Base-by-base conservation (phyloP, 2,888 invertebrate genomes). In the Melieria picta region DNA sequence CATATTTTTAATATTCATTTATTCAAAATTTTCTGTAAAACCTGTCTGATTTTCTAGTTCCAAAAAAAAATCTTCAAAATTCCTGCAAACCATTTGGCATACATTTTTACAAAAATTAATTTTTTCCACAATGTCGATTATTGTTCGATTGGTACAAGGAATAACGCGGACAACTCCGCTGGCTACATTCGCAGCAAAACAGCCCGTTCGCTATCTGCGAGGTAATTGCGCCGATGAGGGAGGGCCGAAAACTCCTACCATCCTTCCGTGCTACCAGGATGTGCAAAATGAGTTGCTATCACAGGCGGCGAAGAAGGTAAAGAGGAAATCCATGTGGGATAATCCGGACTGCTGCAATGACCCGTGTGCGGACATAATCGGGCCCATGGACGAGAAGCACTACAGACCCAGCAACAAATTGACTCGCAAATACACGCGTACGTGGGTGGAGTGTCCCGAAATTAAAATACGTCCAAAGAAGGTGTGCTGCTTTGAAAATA, bases 371-470 rank as follows among this genome's bases (percentile, higher is more conserved):
- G 79, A 79, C 11, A 72, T 76, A n/a, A 30, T 67, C 5, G 73
- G 81, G 0, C 80, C 81, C 0, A 84, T 84, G 65, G 86, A 85
- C 70, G 80, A 82, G 4, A 77, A 84, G 9, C 84, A 84, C 60
- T 85, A 83, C 13, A 77, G 80, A 4, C 79, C 78, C 6, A 81
- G 81, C 0, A 82, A 85, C 58, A 84, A 84, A 72, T 75, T 79
- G 0, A 82, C 78, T n/a, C 80, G 82, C 1, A 77, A 74, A 52
- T 85, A 85, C 67, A 82, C 81, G 76, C 86, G 84, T 64, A 85
- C 86, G 4, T 85, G 85, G 85, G 78, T 83, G 0, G 73, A 79
- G 11, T 86, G 86, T 50, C 84, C 86, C 0, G 75, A 80, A 1
- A 60, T 76, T n/a, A 11, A 71, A 47, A 76, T 80, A 0, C 80